These are phyloP conservation scores for Alloscopus bannaensis DNA, from an alignment of 2,888 invertebrate genomes.

Conservation along the genomic window DNA sequence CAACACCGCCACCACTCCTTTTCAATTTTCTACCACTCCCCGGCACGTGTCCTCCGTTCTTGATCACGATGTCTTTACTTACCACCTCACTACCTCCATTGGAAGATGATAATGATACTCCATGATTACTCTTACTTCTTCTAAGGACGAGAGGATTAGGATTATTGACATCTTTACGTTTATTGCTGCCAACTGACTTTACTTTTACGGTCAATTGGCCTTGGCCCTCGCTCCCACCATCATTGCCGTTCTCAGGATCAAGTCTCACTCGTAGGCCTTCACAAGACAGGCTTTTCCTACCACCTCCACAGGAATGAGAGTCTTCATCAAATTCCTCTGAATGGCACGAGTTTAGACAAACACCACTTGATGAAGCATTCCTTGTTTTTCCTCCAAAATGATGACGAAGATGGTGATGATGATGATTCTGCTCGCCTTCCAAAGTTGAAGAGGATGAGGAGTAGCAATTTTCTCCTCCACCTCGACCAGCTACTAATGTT, in stretches of 20 bases:
- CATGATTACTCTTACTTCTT: constrained; percentile 15
- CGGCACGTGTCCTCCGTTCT: background rate
- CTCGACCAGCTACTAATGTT: no score
- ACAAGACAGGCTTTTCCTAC: constrained; percentile 25
- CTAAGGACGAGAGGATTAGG: no score
- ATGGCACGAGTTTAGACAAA: constrained; percentile 21
- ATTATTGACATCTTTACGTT: constrained; percentile 32
- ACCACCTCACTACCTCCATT: background rate
- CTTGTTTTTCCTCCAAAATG: background rate
- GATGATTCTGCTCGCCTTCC: background rate
- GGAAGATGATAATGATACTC: constrained; percentile 2
- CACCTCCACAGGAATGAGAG: background rate
- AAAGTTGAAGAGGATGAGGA: constrained; percentile 31
- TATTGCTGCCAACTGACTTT: constrained; percentile 7
- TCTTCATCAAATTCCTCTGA: constrained; percentile 27
- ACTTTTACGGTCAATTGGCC: constrained; percentile 47
- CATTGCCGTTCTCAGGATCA: constrained; percentile 5
- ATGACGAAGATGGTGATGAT: no score
- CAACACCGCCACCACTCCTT: background rate
- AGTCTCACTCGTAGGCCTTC: background rate
- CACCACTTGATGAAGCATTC: background rate
- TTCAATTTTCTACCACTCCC: constrained; percentile 28
- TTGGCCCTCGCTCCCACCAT: constrained; percentile 25
- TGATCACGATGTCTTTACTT: constrained; percentile 5
- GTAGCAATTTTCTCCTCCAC: constrained; percentile 23